phyloP scores from a whole-genome alignment of 2,797 vertebrate species.

The Monodelphis domestica region DNA sequence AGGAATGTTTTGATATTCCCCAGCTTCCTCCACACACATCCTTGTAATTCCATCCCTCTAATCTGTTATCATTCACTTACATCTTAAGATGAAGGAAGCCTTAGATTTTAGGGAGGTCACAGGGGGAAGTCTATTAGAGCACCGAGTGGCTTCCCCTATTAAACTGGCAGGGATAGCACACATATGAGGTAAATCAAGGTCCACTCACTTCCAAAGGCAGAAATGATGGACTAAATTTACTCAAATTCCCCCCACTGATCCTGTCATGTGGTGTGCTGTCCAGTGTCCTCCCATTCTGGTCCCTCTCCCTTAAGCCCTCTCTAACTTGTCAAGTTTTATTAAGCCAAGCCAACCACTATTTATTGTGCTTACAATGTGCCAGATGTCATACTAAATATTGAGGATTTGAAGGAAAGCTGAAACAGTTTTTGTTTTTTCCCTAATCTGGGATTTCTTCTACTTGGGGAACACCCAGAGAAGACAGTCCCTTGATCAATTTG shows the following conservation, averaged over 20 bases:
- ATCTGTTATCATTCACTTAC: neutral
- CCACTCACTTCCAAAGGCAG: neutral
- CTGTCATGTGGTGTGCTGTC: neutral
- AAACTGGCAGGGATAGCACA: neutral
- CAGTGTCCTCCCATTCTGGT: neutral
- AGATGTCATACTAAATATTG: neutral
- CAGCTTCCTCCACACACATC: neutral
- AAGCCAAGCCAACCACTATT: neutral
- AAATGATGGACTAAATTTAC: neutral
- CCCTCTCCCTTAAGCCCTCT: neutral
- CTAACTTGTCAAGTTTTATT: neutral
- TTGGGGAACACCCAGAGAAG: neutral
- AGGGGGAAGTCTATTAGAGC: neutral
- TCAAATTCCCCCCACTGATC: neutral
- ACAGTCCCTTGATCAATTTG: neutral
- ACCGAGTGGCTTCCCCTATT: neutral
- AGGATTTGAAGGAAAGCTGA: neutral
- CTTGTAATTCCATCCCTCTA: constrained; percentile 8
- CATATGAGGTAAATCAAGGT: neutral
- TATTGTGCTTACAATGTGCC: neutral
- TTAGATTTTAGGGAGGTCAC: neutral
- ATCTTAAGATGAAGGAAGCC: constrained; percentile 22
- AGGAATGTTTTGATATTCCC: neutral
- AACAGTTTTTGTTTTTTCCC: too few relatives aligned
- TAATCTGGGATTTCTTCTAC: neutral